Evolutionary conservation across 2,888 invertebrate genomes (phyloP).

Genomic region (Leptopilina syphax): DNA sequence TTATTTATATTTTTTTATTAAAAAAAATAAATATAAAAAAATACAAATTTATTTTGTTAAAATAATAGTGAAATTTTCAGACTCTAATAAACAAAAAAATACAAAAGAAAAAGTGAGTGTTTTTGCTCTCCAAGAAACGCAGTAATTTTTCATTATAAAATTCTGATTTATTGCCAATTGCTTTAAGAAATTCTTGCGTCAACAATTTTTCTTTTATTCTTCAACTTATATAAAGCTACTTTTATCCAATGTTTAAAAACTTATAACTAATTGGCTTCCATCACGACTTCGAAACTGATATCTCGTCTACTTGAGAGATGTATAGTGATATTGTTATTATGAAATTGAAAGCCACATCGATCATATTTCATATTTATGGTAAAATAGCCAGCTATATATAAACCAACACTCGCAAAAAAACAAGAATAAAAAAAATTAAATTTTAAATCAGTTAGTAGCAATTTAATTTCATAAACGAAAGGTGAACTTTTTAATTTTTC

Average conservation of each 20-base stretch:
- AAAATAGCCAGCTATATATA: background rate
- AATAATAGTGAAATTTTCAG: too few relatives aligned
- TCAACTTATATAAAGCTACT: background rate
- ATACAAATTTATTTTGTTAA: too few relatives aligned
- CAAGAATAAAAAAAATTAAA: background rate
- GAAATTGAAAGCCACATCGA: constrained; percentile 12
- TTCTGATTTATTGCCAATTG: constrained; percentile 16
- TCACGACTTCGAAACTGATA: constrained; percentile 33
- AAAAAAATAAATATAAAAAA: too few relatives aligned
- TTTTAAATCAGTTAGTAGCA: background rate
- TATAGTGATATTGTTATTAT: constrained; percentile 8
- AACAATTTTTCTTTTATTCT: background rate
- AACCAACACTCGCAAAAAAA: background rate
- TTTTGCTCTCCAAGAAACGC: background rate
- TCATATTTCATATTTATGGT: background rate
- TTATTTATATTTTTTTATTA: too few relatives aligned
- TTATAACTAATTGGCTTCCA: constrained; percentile 31
- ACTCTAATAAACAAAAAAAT: too few relatives aligned
- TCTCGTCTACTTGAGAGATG: background rate
- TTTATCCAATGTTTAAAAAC: constrained; percentile 16
- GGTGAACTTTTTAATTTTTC: constrained; percentile 5
- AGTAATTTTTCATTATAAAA: constrained; percentile 6
- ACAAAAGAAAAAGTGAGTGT: too few relatives aligned
- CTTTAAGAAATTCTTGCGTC: background rate
- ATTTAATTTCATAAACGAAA: background rate